Evolutionary conservation across 2,113 vertebrate species (phyloP), one percentile per base, ranked within the genome.

Genomic region (Ceyx cyanopectus): DNA sequence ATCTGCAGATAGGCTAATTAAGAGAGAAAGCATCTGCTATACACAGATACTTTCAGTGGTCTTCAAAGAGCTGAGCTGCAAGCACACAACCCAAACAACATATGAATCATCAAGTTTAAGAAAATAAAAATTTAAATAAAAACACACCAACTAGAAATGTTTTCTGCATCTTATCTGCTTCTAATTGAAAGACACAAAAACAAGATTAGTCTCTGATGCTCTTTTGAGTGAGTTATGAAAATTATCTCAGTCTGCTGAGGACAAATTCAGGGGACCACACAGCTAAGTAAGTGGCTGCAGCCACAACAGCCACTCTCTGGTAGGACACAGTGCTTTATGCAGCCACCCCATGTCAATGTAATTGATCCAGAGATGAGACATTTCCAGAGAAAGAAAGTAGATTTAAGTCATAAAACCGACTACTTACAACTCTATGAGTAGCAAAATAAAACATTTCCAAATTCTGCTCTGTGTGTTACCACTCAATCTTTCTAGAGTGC

Each of bases 271-370:
- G 23, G 23, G 43, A 37, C 29, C 12, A 41, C 46, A 27, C 0
- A 32, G 41, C n/a, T 13, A 34, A 24, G 62, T 76, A 83, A 61
- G 63, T 30, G 84, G n/a, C 46, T 76, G 18, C 87, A 96, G 83
- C 43, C 30, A 87, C 7, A 29, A 78, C 26, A 81, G 81, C 27
- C 34, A n/a, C 46, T 10, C 61, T 63, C 27, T 22, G 14, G 54
- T 40, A 92, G 79, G 66, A 56, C 40, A 54, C 17, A n/a, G 43
- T 30, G n/a, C 73, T 73, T 72, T 27, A 69, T 1, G 4, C 23
- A 86, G 5, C 32, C 37, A 51, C 14, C 62, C 26, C 22, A 63
- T 1, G 1, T 32, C 51, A 51, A 5, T 27, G 41, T 22, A 66
- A 19, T 14, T 16, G 6, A 72, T 37, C 27, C 66, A 72, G 29